Evolutionary conservation across 2,888 invertebrate genomes (phyloP).

Genomic region (Microctonus brassicae): DNA sequence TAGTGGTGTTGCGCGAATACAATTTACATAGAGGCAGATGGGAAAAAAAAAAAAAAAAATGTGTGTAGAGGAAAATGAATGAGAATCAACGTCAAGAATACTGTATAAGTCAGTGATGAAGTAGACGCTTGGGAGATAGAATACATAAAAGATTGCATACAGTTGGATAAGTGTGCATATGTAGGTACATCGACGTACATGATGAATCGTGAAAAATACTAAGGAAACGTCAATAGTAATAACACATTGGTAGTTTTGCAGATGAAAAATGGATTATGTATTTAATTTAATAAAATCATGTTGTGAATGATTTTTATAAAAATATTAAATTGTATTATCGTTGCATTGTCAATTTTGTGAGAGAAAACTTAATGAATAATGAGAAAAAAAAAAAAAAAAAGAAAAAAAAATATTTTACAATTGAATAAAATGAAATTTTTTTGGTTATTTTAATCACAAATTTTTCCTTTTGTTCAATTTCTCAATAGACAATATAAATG

Average conservation of each 20-base stretch:
- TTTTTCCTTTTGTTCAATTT: no score
- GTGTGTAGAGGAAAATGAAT: background rate
- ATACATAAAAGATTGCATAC: slow-evolving; percentile 22
- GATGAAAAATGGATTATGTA: background rate
- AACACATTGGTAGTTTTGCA: background rate
- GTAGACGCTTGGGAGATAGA: slow-evolving; percentile 26
- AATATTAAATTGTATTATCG: no score
- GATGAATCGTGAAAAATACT: background rate
- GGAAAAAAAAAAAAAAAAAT: background rate
- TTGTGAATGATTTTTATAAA: no score
- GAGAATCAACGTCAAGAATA: slow-evolving; percentile 12
- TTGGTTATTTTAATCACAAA: no score
- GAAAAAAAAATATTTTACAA: no score
- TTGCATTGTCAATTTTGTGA: no score
- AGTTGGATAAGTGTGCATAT: background rate
- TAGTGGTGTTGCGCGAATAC: background rate
- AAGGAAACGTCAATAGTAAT: background rate
- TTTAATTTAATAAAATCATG: background rate
- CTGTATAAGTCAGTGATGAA: slow-evolving; percentile 21
- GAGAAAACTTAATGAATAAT: no score
- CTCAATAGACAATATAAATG: no score
- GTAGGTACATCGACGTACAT: background rate
- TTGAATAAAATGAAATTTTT: no score
- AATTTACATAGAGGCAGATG: background rate
- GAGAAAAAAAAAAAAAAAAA: no score